Base-by-base conservation (phyloP, 1,140 invertebrate species). In the Drosophila guanche region DNA sequence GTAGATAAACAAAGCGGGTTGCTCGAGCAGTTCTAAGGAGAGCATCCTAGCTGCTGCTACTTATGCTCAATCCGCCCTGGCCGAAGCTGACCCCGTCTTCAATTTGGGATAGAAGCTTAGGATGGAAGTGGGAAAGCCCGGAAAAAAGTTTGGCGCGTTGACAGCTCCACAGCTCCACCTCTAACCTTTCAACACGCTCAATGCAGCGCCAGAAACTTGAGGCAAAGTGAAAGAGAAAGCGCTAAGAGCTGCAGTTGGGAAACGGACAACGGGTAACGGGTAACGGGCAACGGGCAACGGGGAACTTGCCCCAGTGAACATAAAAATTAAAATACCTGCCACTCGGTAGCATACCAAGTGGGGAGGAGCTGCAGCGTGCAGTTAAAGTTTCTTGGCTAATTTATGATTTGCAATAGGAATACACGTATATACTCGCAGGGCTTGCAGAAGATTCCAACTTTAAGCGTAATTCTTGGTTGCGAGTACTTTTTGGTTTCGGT, bases 251-350 rank as follows among this genome's bases (percentile, higher is more conserved):
- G 23, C 22, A 74, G 47, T 53, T 40, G 57, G 25, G 1, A 71
- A 51, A 56, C 54, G 46, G 48, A 29, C n/a, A 70, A 57, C 55
- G 47, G 16, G 47, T 37, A 73, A 47, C 52, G 37, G 16, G 47
- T 37, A 73, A 47, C 52, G 37, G 53, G 16, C 29, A 56, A 51
- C 61, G 52, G 51, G 45, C 29, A 29, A 41, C 54, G 22, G 53
- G 51, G 71, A 81, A 86, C 53, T 85, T 86, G 81, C 53, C 52
- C 51, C 69, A 65, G 73, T 81, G 78, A 66, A 80, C 81, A 81
- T 81, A 78, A 69, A 86, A 86, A 86, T 86, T 81, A 78, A 88
- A 86, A 86, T 88, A 81, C 67, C 81, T 81, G 77, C 80, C 67
- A 69, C 67, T 72, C 67, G 70, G 71, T 56, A 50, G 81, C 81